Base-by-base conservation (phyloP, 1,140 invertebrate species). In the Tetramorium alpestre region DNA sequence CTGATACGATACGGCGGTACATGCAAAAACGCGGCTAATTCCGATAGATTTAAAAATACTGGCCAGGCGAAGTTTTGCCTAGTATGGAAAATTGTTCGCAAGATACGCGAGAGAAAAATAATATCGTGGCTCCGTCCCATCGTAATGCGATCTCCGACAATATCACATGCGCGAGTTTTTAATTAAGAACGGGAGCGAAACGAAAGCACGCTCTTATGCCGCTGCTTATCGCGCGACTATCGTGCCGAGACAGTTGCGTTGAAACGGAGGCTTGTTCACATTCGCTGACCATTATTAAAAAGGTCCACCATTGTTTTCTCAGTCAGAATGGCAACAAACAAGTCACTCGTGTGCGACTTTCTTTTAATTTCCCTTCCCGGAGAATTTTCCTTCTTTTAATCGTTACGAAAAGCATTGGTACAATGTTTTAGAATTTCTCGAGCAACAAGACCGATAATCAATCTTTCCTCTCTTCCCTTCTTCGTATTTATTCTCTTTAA, bases 151-250 rank as follows among this genome's bases (percentile, higher is more conserved):
- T 56, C 72, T 56, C 51, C 33, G n/a, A 56, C 8, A 51, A 58
- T 58, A 41, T 16, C 72, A 47, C n/a, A 7, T 13, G n/a, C 41
- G n/a, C n/a, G 3, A 75, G n/a, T 58, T 75, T 75, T 75, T 75
- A 75, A 75, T 75, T 58, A 75, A 75, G 51, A 75, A 58, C 51
- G 13, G 6, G 18, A 3, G 2, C 13, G 16, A 51, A 72, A 51
- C 16, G 13, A 47, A 69, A 62, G 33, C 11, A 16, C 38, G 28
- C 8, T 7, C 18, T 49, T 25, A 25, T 49, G 44, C 2, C 25
- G 18, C 2, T 51, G 47, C 10, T 73, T 73, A 75, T 22, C 11
- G 18, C 70, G 28, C 18, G 28, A 28, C 47, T 33, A 51, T 33
- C 28, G 25, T 18, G 18, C 16, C 8, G 44, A 13, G n/a, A 75